phyloP scores from a whole-genome alignment of 2,888 invertebrate genomes.

The Drosophila kanekoi region DNA sequence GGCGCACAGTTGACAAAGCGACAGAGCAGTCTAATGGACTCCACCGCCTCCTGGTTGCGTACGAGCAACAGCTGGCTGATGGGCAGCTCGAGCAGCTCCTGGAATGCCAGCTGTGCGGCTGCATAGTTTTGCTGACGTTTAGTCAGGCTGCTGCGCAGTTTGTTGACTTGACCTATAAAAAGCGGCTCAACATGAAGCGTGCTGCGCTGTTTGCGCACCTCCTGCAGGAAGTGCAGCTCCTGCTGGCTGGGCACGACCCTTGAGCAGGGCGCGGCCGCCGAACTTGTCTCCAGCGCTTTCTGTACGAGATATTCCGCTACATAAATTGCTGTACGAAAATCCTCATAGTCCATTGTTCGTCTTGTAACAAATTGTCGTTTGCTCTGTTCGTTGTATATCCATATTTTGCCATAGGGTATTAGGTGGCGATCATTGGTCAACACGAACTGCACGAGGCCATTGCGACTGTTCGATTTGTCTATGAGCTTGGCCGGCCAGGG shows the following conservation, averaged over 20 bases:
- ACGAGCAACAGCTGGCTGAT: conserved; percentile 34
- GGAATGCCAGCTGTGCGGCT: conserved; percentile 21
- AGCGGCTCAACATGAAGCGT: conserved; percentile 3
- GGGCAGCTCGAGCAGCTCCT: conserved; percentile 23
- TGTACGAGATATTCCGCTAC: conserved; percentile 8
- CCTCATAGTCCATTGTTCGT: neutral
- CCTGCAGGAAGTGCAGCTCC: neutral
- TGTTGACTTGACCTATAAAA: conserved; percentile 27
- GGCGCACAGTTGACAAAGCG: neutral
- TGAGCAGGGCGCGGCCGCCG: neutral
- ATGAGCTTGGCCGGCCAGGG: conserved; percentile 44
- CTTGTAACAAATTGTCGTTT: conserved; percentile 31
- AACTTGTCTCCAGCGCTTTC: neutral
- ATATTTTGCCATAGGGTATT: conserved; percentile 29
- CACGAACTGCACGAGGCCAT: conserved; percentile 24
- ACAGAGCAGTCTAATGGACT: conserved; percentile 14
- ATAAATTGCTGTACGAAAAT: conserved; percentile 29
- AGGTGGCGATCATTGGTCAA: conserved; percentile 10
- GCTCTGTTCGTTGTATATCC: conserved; percentile 25
- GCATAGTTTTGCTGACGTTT: neutral
- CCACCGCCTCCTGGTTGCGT: conserved; percentile 32
- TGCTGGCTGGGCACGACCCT: neutral
- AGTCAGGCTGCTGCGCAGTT: conserved; percentile 20
- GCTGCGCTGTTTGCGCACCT: conserved; percentile 7
- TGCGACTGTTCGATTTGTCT: neutral